Conservation (phyloP, 1,140 invertebrate genomes). For the Pachyrhynchus sulphureomaculatus region DNA sequence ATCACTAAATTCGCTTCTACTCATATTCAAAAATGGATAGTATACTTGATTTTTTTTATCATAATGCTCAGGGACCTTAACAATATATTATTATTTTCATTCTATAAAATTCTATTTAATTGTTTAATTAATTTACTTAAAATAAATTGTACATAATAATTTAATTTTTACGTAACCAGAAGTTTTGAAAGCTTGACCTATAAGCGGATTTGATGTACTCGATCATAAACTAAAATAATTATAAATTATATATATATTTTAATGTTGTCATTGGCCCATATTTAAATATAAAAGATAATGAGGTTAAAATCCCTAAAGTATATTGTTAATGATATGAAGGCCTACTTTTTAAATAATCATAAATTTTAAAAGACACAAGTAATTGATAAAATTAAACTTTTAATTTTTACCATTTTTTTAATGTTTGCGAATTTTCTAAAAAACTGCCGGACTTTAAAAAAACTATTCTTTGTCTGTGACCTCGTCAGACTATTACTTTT, state of each 20-base stretch:
- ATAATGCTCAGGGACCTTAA: slow-evolving; percentile 42
- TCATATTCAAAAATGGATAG: too few species aligned
- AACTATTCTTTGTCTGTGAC: too few species aligned
- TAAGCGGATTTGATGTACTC: neutral
- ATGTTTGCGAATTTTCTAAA: too few species aligned
- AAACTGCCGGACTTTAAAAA: too few species aligned
- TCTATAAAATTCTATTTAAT: slow-evolving; percentile 1
- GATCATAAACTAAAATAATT: neutral
- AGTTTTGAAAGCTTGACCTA: neutral
- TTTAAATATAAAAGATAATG: too few species aligned
- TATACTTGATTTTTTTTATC: slow-evolving; percentile 35
- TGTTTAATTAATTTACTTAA: slow-evolving; percentile 13
- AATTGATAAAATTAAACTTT: too few species aligned
- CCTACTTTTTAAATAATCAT: too few species aligned
- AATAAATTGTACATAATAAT: slow-evolving; percentile 15
- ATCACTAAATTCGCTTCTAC: neutral
- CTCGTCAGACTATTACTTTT: too few species aligned
- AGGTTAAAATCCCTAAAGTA: too few species aligned
- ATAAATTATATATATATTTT: neutral
- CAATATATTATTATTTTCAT: slow-evolving; percentile 14
- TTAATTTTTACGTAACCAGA: neutral
- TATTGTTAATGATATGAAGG: too few species aligned
- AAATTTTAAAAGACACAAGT: too few species aligned
- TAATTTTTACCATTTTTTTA: too few species aligned
- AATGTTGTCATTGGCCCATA: neutral